Base-by-base conservation (phyloP, 2,113 vertebrate species). In the Strigops habroptila region DNA sequence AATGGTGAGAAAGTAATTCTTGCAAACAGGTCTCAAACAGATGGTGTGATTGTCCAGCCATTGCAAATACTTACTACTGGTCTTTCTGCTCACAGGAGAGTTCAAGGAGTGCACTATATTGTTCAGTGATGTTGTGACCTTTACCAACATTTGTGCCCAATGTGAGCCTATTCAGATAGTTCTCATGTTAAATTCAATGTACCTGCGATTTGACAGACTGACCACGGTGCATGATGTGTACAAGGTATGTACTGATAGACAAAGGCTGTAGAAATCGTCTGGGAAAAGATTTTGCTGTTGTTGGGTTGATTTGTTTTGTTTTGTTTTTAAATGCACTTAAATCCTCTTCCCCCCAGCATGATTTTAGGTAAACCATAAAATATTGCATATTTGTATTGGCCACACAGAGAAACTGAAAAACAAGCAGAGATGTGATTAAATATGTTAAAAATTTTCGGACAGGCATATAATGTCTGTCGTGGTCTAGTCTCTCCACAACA, bases 121-220 rank as follows among this genome's bases (percentile, higher is more conserved):
- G 37, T 98, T 98, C 96, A 98, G 98, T 14, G 98, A 98, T 30
- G 98, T 98, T 48, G 98, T 98, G 76, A 98, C 97, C 55, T 98
- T 98, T 73, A 98, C 98, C 82, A 97, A 91, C 80, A 98, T 98
- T 65, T 98, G 98, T 95, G 97, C 98, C 64, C 94, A 98, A 7
- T 98, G 98, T 82, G 98, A 98, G 81, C 98, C 98, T 27, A 98
- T 98, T 86, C 98, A 98, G 95, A 98, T 98, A 43, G 98, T 98
- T 39, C 94, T 97, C 69, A 98, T 98, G 98, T 91, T 98, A 46
- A 98, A 98, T 93, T 95, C 98, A 18, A 98, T 98, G 98, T 98
- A 98, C 88, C 96, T 98, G 57, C 95, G 90, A 12, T 98, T 98
- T 57, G 98, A 98, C 96, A 97, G 98, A 18, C 96, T 98, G 82